These are phyloP conservation scores for Orientallactaga bullata DNA, from an alignment of 2,113 vertebrate genomes.

Conservation along the genomic window DNA sequence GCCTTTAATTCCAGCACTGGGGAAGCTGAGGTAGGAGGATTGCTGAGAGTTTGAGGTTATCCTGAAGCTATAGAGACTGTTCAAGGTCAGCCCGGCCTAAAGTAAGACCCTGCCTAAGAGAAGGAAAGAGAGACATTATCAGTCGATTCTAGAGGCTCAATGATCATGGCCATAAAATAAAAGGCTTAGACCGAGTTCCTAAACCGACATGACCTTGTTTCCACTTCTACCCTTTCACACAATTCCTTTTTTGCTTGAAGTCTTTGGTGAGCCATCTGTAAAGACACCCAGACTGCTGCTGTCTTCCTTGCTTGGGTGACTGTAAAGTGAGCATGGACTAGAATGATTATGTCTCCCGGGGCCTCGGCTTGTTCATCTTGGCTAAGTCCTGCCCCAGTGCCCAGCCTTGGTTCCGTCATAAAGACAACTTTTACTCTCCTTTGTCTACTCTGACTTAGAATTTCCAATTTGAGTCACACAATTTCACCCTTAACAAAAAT, in stretches of 20 bases:
- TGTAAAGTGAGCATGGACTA: not conserved
- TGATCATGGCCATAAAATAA: not conserved
- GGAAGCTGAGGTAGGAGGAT: too few species aligned
- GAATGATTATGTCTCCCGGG: not conserved
- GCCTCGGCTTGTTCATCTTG: not conserved
- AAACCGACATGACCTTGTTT: fast-evolving
- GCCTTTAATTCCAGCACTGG: too few species aligned
- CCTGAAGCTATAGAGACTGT: too few species aligned
- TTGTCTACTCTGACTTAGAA: not conserved
- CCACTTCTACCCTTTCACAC: not conserved
- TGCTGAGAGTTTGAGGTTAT: too few species aligned
- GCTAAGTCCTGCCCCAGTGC: not conserved
- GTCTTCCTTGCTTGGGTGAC: not conserved
- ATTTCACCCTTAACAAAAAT: not conserved
- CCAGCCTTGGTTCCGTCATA: not conserved
- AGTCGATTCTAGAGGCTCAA: not conserved
- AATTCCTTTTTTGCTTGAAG: not conserved
- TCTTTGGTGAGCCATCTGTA: not conserved
- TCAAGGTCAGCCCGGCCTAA: too few species aligned
- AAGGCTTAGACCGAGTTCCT: not conserved
- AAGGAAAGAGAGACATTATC: too few species aligned
- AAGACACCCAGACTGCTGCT: not conserved
- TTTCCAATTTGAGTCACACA: not conserved
- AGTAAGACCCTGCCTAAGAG: too few species aligned
- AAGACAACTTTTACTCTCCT: not conserved